phyloP scores from a whole-genome alignment of 2,888 invertebrate genomes.

The Esperia sulphurella region DNA sequence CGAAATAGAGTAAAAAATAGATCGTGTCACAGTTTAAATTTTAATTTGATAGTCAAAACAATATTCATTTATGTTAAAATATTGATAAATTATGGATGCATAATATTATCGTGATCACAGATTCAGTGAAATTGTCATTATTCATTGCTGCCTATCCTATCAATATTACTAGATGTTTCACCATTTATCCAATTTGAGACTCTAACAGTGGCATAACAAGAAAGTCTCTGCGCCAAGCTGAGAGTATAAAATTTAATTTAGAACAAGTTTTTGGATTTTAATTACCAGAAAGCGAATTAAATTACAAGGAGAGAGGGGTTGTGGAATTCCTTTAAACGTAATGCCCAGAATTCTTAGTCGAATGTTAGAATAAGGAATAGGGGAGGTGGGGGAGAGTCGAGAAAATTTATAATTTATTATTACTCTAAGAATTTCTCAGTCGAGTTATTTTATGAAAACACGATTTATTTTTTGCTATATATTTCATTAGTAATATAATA shows the following conservation, averaged over 20 bases:
- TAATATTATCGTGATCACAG: background rate
- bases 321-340: slow-evolving; percentile 17
- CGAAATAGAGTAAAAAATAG: too few relatives aligned
- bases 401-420: slow-evolving; percentile 19
- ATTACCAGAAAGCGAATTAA: slow-evolving; percentile 76
- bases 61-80: too few relatives aligned
- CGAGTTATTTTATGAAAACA: slow-evolving; percentile 9
- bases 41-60: too few relatives aligned
- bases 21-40: too few relatives aligned
- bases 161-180: background rate
- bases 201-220: background rate
- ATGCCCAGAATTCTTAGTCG: slow-evolving; percentile 16
- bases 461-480: slow-evolving; percentile 1
- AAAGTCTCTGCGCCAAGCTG: slow-evolving; percentile 10
- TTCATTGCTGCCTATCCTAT: background rate
- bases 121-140: background rate
- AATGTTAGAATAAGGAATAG: background rate
- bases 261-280: slow-evolving; percentile 76
- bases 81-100: too few relatives aligned
- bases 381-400: slow-evolving; percentile 6
- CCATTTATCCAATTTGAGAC: background rate
- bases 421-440: slow-evolving; percentile 13
- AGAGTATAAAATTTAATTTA: slow-evolving; percentile 73
- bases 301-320: slow-evolving; percentile 42
- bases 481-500: too few relatives aligned